Percentiles rank a stretch among this genome's conserved stretches.
Conservation (phyloP, 1,140 invertebrate genomes). For the Acromyrmex echinatior region DNA sequence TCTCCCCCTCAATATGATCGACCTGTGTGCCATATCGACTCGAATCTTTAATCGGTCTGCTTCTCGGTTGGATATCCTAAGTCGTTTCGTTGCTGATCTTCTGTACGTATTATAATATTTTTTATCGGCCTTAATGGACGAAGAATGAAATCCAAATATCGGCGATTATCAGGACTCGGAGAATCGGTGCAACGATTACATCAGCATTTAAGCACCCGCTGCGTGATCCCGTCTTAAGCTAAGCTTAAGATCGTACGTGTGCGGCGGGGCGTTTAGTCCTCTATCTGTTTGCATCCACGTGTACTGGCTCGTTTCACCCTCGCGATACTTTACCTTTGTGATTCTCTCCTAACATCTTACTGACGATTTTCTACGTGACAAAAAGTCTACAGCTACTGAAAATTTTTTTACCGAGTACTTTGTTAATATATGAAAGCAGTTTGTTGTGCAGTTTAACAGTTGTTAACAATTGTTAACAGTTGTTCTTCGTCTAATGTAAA, state of each 20-base stretch:
- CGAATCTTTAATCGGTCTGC: slow-evolving; percentile 5
- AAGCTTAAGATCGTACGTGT: slow-evolving; percentile 68
- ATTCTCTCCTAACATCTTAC: background rate
- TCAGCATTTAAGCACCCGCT: slow-evolving; percentile 78
- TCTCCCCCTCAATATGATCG: background rate
- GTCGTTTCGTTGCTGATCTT: background rate
- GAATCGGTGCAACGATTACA: slow-evolving; percentile 67
- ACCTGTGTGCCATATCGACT: background rate
- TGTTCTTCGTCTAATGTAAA: background rate
- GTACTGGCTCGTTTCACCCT: slow-evolving; percentile 28
- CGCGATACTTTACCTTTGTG: background rate
- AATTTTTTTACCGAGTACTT: slow-evolving; percentile 1
- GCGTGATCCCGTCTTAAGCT: slow-evolving; percentile 75
- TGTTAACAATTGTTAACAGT: no score
- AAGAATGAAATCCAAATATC: slow-evolving; percentile 62
- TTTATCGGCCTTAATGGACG: slow-evolving; percentile 44
- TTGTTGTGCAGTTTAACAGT: background rate
- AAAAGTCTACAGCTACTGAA: background rate
- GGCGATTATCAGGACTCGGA: slow-evolving; percentile 17
- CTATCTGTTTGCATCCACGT: slow-evolving; percentile 59
- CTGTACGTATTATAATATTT: slow-evolving; percentile 66
- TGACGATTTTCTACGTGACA: background rate
- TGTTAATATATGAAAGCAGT: no score
- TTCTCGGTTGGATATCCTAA: background rate
- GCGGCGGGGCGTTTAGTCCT: slow-evolving; percentile 26